phyloP scores from a whole-genome alignment of 2,113 vertebrate genomes.

The Tupaia chinensis region DNA sequence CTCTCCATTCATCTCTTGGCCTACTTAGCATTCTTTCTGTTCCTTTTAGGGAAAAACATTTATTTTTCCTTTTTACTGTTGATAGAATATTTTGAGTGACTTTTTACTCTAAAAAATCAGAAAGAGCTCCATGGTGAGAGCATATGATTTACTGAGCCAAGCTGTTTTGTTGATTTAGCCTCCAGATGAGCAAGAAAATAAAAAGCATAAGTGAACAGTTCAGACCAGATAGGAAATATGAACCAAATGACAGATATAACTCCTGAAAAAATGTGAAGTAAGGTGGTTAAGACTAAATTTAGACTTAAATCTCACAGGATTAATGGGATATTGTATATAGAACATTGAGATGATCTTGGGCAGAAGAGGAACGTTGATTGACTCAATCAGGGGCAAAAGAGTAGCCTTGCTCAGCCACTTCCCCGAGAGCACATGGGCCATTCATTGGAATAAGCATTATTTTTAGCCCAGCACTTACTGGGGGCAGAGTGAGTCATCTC shows the following conservation, averaged over 20 bases:
- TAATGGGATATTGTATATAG: neutral
- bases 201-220: slow-evolving; percentile 58
- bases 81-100: slow-evolving; percentile 60
- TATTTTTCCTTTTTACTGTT: slow-evolving; percentile 61
- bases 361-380: neutral
- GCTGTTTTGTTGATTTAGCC: slow-evolving; percentile 53
- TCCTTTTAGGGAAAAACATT: slow-evolving; percentile 59
- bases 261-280: slow-evolving; percentile 48
- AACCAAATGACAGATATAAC: slow-evolving; percentile 56
- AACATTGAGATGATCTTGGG: neutral
- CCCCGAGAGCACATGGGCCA: neutral
- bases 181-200: slow-evolving; percentile 52
- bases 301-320: neutral
- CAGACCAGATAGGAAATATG: slow-evolving; percentile 25
- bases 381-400: neutral
- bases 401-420: neutral
- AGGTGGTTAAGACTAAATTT: slow-evolving; percentile 50
- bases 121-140: slow-evolving; percentile 27
- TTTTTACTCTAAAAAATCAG: slow-evolving; percentile 55
- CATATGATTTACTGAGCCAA: slow-evolving; percentile 41
- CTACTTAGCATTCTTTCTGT: slow-evolving; percentile 78
- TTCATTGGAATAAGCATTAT: neutral
- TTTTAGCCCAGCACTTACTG: neutral
- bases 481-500: neutral
- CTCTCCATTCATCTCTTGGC: slow-evolving; percentile 72